A percentile compares a stretch with the other conserved stretches of the same genome.
Evolutionary conservation across 2,113 vertebrate species (phyloP).

Genomic region (Oceanodroma tethys): DNA sequence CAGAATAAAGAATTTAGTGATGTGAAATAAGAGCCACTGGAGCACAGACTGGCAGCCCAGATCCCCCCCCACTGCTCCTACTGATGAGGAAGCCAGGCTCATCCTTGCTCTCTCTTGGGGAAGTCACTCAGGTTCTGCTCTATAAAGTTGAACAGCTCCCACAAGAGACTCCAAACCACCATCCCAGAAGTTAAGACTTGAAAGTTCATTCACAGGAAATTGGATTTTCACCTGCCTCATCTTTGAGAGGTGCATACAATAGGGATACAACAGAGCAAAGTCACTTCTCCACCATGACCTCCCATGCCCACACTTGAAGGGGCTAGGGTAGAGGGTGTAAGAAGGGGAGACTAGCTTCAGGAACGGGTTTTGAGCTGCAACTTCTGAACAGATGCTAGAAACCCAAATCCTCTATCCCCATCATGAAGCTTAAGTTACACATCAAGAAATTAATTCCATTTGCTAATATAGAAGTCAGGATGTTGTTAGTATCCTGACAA

Average conservation of each 20-base stretch:
- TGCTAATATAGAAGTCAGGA: not conserved
- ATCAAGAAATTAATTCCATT: constrained; percentile 20
- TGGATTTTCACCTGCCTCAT: not conserved
- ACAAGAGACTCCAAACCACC: not conserved
- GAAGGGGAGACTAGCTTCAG: not conserved
- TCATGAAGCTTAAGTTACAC: not conserved
- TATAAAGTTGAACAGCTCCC: not conserved
- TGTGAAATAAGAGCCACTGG: not conserved
- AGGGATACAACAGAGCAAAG: not conserved
- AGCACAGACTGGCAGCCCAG: not conserved
- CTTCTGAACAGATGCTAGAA: constrained; percentile 1
- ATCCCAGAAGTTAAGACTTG: not conserved
- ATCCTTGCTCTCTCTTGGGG: not conserved
- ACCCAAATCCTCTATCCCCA: not conserved
- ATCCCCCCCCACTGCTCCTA: too few relatives aligned
- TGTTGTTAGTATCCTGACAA: not conserved
- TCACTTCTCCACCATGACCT: not conserved
- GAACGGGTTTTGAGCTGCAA: not conserved
- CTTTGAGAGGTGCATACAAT: not conserved
- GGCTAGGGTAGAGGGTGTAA: not conserved
- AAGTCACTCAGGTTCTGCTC: not conserved
- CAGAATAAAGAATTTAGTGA: not conserved
- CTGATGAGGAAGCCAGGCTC: not conserved
- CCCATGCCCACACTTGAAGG: not conserved
- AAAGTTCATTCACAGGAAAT: not conserved